Percentiles rank a stretch among this genome's conserved stretches.
These are phyloP conservation scores for Cryptocephalus primarius DNA, from an alignment of 2,888 invertebrate species.

Conservation along the genomic window DNA sequence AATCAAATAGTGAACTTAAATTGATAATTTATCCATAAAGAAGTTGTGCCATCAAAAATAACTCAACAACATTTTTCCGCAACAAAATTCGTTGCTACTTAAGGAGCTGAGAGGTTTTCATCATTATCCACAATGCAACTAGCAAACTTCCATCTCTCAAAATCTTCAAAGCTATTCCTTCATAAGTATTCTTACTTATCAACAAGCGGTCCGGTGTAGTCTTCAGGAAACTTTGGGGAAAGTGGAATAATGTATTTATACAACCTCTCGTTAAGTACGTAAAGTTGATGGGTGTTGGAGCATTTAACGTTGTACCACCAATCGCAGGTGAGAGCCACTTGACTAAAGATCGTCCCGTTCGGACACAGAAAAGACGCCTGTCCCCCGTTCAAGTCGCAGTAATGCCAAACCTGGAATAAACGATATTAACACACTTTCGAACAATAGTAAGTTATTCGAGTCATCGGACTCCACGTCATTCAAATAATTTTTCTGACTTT, in stretches of 20 bases:
- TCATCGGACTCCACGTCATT: no score
- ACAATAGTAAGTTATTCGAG: no score
- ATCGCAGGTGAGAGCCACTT: constrained; percentile 79
- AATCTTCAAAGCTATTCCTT: no score
- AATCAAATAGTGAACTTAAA: no score
- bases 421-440: background rate
- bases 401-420: constrained; percentile 72
- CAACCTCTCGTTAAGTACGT: constrained; percentile 77
- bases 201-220: constrained; percentile 78
- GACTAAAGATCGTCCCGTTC: constrained; percentile 76
- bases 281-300: constrained; percentile 69
- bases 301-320: constrained; percentile 93
- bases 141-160: no score
- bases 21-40: no score
- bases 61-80: no score
- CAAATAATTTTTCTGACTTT: no score
- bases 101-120: no score
- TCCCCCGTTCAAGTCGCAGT: constrained; percentile 82
- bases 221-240: constrained; percentile 81
- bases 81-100: no score
- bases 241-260: constrained; percentile 82
- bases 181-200: constrained; percentile 50
- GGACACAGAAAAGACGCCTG: constrained; percentile 84
- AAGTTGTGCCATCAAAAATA: no score
- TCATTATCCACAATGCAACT: no score